Evolutionary conservation across 2,113 vertebrate species (phyloP).

Genomic region (Rhea americana): DNA sequence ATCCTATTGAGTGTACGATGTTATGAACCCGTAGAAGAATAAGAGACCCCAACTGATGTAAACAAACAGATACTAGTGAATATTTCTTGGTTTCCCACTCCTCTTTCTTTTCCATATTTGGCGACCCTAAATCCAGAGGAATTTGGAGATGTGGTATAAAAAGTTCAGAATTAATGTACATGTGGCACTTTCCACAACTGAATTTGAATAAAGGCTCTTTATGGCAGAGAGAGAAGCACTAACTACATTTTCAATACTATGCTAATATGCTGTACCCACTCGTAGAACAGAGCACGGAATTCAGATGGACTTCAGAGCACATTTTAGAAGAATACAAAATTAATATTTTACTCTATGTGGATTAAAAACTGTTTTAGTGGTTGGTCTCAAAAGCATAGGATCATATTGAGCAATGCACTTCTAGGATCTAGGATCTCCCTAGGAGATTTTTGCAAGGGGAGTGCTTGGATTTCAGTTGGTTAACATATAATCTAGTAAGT

Average conservation of each 20-base stretch:
- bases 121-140: not conserved
- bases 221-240: not conserved
- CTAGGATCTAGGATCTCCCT: not conserved
- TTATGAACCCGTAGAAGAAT: not conserved
- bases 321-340: not conserved
- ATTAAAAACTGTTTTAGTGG: not conserved
- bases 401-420: not conserved
- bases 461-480: not conserved
- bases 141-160: not conserved
- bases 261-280: not conserved
- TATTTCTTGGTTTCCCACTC: not conserved
- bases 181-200: not conserved
- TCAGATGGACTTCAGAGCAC: not conserved
- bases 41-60: not conserved
- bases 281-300: not conserved
- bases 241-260: not conserved
- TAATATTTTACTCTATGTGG: not conserved
- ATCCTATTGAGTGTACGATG: not conserved
- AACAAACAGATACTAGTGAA: not conserved
- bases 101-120: not conserved
- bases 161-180: not conserved
- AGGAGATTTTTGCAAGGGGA: not conserved
- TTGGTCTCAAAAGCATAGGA: not conserved
- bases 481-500: not conserved
- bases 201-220: not conserved